phyloP scores from a whole-genome alignment of 2,888 invertebrate species.

The Polymixis flavicincta region DNA sequence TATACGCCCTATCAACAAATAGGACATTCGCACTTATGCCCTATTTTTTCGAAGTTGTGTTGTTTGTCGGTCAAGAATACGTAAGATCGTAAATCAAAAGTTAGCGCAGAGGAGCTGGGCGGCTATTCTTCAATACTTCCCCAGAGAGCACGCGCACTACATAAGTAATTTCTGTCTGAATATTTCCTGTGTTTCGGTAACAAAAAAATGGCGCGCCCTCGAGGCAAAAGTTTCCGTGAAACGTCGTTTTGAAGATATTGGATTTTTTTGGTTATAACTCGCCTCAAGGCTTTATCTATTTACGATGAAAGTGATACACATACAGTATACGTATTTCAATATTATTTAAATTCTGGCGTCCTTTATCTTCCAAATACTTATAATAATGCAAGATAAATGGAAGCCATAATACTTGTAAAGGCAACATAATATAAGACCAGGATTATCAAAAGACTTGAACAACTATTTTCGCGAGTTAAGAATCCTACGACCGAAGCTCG shows the following conservation, averaged over 20 bases:
- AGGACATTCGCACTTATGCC: not conserved
- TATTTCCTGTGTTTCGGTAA: constrained; percentile 62
- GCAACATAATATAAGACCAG: constrained; percentile 8
- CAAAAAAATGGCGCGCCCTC: constrained; percentile 64
- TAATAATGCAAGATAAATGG: constrained; percentile 10
- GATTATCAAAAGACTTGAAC: constrained; percentile 44
- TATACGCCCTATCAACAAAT: no score
- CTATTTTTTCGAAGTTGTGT: constrained; percentile 22
- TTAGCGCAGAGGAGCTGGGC: constrained; percentile 56
- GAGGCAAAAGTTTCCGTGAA: constrained; percentile 61
- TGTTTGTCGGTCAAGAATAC: constrained; percentile 62
- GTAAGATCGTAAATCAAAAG: constrained; percentile 71
- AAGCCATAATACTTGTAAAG: constrained; percentile 19
- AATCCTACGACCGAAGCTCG: no score
- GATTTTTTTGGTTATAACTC: constrained; percentile 63
- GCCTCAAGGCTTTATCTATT: constrained; percentile 50
- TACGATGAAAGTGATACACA: constrained; percentile 41
- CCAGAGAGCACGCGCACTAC: constrained; percentile 63
- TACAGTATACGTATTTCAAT: constrained; percentile 16
- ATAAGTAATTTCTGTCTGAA: constrained; percentile 65
- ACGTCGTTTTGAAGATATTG: constrained; percentile 65
- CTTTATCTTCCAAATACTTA: not conserved
- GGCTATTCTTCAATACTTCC: constrained; percentile 68
- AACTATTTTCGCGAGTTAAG: constrained; percentile 60
- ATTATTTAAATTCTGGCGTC: constrained; percentile 43